Conservation (phyloP, 1,140 invertebrate species). For the Drosophila subobscura region DNA sequence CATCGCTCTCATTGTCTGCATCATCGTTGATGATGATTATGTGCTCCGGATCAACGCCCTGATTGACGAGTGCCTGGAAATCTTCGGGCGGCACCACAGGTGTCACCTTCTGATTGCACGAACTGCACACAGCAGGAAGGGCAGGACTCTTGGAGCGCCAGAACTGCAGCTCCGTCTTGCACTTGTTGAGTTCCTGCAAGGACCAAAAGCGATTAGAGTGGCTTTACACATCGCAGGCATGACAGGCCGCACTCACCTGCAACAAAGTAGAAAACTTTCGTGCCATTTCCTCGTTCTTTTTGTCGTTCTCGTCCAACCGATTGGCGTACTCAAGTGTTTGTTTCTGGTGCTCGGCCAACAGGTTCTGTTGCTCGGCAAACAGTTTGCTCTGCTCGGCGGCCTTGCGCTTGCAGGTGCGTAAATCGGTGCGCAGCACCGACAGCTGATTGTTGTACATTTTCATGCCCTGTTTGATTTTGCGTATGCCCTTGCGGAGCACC, state of each 20-base stretch:
- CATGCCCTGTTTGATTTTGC: constrained; percentile 94
- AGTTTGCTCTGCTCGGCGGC: constrained; percentile 92
- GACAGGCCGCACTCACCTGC: constrained; percentile 85
- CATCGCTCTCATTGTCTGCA: constrained; percentile 45
- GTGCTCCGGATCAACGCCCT: constrained; percentile 86
- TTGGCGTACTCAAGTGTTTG: constrained; percentile 91
- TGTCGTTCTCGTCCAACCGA: constrained; percentile 93
- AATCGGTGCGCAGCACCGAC: constrained; percentile 89
- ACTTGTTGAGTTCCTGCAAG: constrained; percentile 92
- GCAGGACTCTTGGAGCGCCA: constrained; percentile 94
- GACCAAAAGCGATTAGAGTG: not conserved
- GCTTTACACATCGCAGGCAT: too few species aligned
- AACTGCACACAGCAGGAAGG: constrained; percentile 85
- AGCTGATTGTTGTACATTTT: constrained; percentile 93
- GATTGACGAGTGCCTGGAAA: constrained; percentile 86
- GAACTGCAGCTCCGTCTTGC: constrained; percentile 94
- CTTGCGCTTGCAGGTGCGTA: constrained; percentile 91
- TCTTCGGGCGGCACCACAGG: constrained; percentile 85
- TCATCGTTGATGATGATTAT: constrained; percentile 83
- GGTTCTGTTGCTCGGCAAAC: constrained; percentile 92
- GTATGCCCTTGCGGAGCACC: constrained; percentile 92
- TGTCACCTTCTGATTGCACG: constrained; percentile 86
- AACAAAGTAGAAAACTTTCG: constrained; percentile 94
- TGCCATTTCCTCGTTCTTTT: constrained; percentile 94
- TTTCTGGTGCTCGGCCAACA: constrained; percentile 89